Evolutionary conservation across 2,113 vertebrate species (phyloP).

Genomic region (Leiothrix lutea): DNA sequence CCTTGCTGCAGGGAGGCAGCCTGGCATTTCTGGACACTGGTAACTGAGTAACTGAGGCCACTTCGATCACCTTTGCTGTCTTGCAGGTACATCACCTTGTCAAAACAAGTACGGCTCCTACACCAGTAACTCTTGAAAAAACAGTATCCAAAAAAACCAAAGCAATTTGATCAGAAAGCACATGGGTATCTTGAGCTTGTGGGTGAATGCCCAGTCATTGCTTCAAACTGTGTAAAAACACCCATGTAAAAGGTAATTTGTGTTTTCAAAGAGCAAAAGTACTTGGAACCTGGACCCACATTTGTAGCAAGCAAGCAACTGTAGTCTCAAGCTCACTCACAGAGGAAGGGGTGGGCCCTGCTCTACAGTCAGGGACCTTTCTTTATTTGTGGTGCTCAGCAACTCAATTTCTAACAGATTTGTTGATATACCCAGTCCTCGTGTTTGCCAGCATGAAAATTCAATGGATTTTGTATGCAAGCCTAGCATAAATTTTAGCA

Average conservation of each 20-base stretch:
- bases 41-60: not conserved
- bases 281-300: not conserved
- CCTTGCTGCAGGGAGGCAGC: not conserved
- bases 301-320: not conserved
- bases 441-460: not conserved
- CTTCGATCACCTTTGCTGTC: not conserved
- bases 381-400: not conserved
- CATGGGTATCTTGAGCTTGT: not conserved
- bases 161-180: not conserved
- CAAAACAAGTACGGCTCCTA: rapidly evolving
- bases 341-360: not conserved
- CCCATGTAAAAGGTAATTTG: not conserved
- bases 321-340: not conserved
- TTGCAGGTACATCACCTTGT: not conserved
- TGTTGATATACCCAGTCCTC: not conserved
- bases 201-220: not conserved
- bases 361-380: not conserved
- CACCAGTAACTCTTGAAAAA: not conserved
- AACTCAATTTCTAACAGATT: not conserved
- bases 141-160: not conserved
- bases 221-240: not conserved
- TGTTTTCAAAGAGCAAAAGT: not conserved
- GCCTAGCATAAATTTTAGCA: not conserved
- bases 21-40: not conserved
- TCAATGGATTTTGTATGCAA: not conserved